Evolutionary conservation across 2,888 invertebrate species (phyloP), one percentile per base, ranked within the genome.

Genomic region (Amphipyra berbera): DNA sequence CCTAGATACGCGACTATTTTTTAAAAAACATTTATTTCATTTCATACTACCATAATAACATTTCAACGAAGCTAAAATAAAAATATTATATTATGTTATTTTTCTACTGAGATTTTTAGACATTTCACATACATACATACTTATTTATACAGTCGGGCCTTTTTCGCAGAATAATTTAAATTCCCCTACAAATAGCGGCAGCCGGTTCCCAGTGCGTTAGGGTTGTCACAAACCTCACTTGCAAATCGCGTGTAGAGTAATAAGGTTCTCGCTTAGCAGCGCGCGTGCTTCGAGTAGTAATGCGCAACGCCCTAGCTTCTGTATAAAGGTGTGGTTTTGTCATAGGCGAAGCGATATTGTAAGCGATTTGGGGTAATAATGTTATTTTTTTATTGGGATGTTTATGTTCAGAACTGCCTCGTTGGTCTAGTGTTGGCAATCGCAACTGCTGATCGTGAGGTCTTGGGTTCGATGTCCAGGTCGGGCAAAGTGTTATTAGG

Each of bases 231-330:
- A 70, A 70, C 73, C 82, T 82, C 76, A 81, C 77, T 85, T 86
- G 87, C 88, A 87, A 89, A 90, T 90, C 84, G 84, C 76, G 78
- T 78, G 78, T 75, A 77, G 78, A 82, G 86, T 89, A 87, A 89
- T 87, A 87, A 88, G 86, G 83, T 80, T 76, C 82, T 82, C 86
- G 87, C 88, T 87, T 86, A 87, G 85, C 72, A 58, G 63, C 70
- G 84, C 78, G 83, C 90, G 90, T 91, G 91, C 82, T 70, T 71
- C 48, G 88, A 77, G 77, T 90, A 56, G 76, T 78, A 88, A 90
- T 89, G 85, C 81, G 67, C 59, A 46, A 33, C 42, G 65, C 48
- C 49, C 57, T 63, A 61, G 49, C 27, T 61, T 44, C 40, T 58
- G 3, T 13, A 12, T 27, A 0, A 7, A 13, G 10, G 7, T 10